A percentile compares a stretch with the other conserved stretches of the same genome.
Conservation (phyloP, 2,113 vertebrate genomes). For the Gallinago jamesoni region DNA sequence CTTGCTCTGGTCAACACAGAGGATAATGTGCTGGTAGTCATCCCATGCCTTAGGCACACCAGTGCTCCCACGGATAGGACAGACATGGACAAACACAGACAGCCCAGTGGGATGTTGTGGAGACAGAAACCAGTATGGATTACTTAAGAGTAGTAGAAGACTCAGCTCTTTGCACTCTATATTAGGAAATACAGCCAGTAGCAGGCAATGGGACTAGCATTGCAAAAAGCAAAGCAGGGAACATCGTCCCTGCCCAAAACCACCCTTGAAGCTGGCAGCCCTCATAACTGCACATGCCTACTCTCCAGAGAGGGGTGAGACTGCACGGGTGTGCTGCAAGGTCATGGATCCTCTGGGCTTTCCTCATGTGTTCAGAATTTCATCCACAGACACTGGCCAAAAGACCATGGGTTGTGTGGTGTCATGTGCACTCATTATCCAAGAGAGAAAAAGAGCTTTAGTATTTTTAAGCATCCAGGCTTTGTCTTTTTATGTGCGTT, state of each 20-base stretch:
- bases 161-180: not conserved
- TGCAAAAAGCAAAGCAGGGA: not conserved
- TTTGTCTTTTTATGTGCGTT: not conserved
- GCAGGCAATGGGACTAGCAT: not conserved
- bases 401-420: not conserved
- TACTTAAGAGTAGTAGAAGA: not conserved
- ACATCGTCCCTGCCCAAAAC: not conserved
- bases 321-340: not conserved
- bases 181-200: not conserved
- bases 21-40: not conserved
- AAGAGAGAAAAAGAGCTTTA: not conserved
- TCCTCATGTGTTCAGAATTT: not conserved
- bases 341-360: not conserved
- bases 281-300: accelerated
- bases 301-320: not conserved
- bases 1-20: not conserved
- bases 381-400: not conserved
- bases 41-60: not conserved
- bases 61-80: not conserved
- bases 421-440: not conserved
- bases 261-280: not conserved
- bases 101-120: not conserved
- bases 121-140: not conserved
- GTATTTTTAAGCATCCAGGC: not conserved
- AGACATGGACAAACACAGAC: not conserved